Evolutionary conservation across 2,113 vertebrate species (phyloP).

Genomic region (Oryzias woworae): DNA sequence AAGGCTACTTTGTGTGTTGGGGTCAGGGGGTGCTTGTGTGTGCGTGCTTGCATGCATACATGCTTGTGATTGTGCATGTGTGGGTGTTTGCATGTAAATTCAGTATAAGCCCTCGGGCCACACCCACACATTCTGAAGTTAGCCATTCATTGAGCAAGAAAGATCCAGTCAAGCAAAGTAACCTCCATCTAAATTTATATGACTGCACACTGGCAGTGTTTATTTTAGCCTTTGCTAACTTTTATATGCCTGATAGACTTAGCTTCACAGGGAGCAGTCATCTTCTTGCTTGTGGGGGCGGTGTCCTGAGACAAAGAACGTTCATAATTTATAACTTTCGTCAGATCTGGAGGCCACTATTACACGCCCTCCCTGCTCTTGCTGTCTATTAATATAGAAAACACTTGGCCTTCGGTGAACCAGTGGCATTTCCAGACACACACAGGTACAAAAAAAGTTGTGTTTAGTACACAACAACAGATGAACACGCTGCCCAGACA

Average conservation of each 20-base stretch:
- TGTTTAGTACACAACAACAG: constrained; percentile 31
- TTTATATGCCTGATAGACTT: constrained; percentile 50
- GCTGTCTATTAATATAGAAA: constrained; percentile 38
- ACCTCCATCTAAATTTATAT: constrained; percentile 56
- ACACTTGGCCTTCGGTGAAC: constrained; percentile 43
- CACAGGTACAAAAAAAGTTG: constrained; percentile 29
- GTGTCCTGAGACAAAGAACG: constrained; percentile 48
- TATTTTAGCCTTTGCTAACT: constrained; percentile 54
- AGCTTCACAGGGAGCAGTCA: constrained; percentile 47
- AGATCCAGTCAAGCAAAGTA: constrained; percentile 57
- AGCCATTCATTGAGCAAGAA: constrained; percentile 49
- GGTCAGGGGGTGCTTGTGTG: background rate
- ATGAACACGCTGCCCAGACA: background rate
- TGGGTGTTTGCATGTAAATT: constrained; percentile 65
- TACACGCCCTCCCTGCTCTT: constrained; percentile 25
- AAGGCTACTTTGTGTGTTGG: constrained; percentile 32
- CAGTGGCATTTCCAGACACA: constrained; percentile 42
- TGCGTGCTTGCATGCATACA: constrained; percentile 39
- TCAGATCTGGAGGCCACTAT: constrained; percentile 52
- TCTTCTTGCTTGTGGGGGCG: constrained; percentile 48
- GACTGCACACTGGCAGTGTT: constrained; percentile 54
- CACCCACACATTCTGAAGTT: constrained; percentile 65
- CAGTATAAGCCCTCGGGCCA: constrained; percentile 61
- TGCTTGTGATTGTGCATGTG: constrained; percentile 41
- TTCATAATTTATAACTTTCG: constrained; percentile 65